phyloP scores from a whole-genome alignment of 2,797 vertebrate species.

The Philypnodon macrostomus region DNA sequence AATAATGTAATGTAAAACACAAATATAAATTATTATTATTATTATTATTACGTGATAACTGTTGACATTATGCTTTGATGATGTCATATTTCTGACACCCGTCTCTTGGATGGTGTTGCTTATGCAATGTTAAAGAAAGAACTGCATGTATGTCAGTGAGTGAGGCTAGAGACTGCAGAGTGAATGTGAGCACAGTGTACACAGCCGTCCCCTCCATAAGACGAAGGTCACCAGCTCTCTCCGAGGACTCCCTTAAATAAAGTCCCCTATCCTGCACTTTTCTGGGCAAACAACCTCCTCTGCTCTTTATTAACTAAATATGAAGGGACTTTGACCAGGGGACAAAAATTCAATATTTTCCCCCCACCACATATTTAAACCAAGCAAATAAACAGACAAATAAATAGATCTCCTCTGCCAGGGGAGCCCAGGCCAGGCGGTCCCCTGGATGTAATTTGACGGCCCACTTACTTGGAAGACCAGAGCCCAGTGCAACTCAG shows the following conservation, averaged over 20 bases:
- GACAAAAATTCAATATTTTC: slow-evolving; percentile 91
- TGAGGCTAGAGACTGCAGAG: slow-evolving; percentile 14
- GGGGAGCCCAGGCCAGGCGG: slow-evolving; percentile 80
- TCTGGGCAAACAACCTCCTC: slow-evolving; percentile 83
- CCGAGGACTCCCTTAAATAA: slow-evolving; percentile 80
- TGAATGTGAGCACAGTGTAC: slow-evolving; percentile 63
- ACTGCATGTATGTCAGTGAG: background rate
- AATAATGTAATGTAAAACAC: too few species aligned
- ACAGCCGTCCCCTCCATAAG: slow-evolving; percentile 61
- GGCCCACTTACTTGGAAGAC: slow-evolving; percentile 91
- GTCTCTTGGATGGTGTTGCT: too few species aligned
- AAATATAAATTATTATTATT: too few species aligned
- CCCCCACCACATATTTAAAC: slow-evolving; percentile 90
- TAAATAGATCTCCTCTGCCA: slow-evolving; percentile 84
- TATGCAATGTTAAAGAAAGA: too few species aligned
- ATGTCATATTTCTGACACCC: too few species aligned
- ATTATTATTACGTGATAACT: too few species aligned
- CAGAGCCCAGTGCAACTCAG: slow-evolving; percentile 86
- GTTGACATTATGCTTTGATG: too few species aligned
- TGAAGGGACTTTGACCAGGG: slow-evolving; percentile 84
- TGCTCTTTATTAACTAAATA: slow-evolving; percentile 90
- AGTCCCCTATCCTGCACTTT: slow-evolving; percentile 79
- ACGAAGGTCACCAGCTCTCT: slow-evolving; percentile 77
- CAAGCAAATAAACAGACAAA: slow-evolving; percentile 88
- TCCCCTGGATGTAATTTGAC: slow-evolving; percentile 89